A percentile compares a stretch with the other conserved stretches of the same genome.
Conservation (phyloP, 2,888 invertebrate genomes). For the Melangyna quadrimaculata region DNA sequence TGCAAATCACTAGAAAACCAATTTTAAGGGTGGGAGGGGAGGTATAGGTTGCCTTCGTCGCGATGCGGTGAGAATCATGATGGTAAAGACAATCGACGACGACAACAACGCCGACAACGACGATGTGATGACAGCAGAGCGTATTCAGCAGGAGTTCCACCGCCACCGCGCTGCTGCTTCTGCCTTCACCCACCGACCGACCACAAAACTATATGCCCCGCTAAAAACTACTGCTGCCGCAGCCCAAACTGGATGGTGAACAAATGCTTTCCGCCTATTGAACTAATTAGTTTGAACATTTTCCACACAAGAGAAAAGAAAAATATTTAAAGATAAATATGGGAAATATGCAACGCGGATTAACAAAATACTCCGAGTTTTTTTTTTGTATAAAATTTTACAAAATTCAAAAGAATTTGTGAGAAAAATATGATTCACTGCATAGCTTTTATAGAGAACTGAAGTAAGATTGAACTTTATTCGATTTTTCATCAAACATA, state of each 20-base stretch:
- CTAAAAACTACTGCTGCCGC: background rate
- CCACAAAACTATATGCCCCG: background rate
- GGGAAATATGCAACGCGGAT: background rate
- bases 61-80: background rate
- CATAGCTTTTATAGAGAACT: too few species aligned
- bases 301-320: slow-evolving; percentile 16
- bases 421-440: background rate
- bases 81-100: background rate
- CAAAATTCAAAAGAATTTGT: background rate
- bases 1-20: slow-evolving; percentile 48
- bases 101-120: background rate
- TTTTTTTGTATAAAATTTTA: background rate
- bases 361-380: background rate
- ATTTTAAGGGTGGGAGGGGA: background rate
- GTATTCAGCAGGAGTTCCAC: slow-evolving; percentile 15
- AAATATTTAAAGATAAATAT: slow-evolving; percentile 8
- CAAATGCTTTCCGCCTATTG: slow-evolving; percentile 65
- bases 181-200: background rate
- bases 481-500: too few species aligned
- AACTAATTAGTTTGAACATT: slow-evolving; percentile 55
- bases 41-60: background rate
- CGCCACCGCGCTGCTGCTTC: background rate
- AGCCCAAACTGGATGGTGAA: slow-evolving; percentile 48
- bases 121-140: slow-evolving; percentile 49
- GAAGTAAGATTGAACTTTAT: too few species aligned